Evolutionary conservation across 1,140 invertebrate species (phyloP).

Genomic region (Eumaeus atala): DNA sequence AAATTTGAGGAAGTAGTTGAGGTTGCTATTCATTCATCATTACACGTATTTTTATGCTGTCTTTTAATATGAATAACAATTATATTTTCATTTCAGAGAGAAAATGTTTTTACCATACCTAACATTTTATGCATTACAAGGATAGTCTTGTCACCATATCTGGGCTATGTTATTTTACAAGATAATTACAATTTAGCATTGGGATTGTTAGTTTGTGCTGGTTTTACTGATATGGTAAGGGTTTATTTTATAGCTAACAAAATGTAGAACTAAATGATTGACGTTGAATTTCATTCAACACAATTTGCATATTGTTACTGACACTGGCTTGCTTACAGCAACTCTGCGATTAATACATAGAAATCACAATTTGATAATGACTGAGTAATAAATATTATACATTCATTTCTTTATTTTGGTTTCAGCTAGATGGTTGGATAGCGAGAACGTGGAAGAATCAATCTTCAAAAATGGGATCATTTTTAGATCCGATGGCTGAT

Average conservation of each 20-base stretch:
- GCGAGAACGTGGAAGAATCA: slow-evolving; percentile 93
- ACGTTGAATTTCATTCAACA: too few relatives aligned
- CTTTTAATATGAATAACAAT: slow-evolving; percentile 2
- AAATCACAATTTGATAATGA: too few relatives aligned
- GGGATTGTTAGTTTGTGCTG: slow-evolving; percentile 83
- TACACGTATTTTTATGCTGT: not conserved
- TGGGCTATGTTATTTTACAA: slow-evolving; percentile 89
- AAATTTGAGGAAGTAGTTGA: slow-evolving; percentile 81
- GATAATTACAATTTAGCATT: slow-evolving; percentile 84
- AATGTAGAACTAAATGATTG: too few relatives aligned
- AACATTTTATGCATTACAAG: slow-evolving; percentile 90
- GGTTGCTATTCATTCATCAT: slow-evolving; percentile 46
- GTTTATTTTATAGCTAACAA: slow-evolving; percentile 2
- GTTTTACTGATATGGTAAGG: slow-evolving; percentile 88
- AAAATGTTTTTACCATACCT: slow-evolving; percentile 95
- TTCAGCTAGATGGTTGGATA: slow-evolving; percentile 95
- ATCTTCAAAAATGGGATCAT: slow-evolving; percentile 93
- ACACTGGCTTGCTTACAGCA: too few relatives aligned
- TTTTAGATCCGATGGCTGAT: slow-evolving; percentile 98
- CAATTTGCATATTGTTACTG: too few relatives aligned
- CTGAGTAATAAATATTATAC: too few relatives aligned
- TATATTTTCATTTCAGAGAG: slow-evolving; percentile 75
- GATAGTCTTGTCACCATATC: slow-evolving; percentile 88
- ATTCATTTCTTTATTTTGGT: slow-evolving; percentile 21
- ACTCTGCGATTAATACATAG: too few relatives aligned